Evolutionary conservation across 2,888 invertebrate species (phyloP).

Genomic region (Ectemnius cavifrons): DNA sequence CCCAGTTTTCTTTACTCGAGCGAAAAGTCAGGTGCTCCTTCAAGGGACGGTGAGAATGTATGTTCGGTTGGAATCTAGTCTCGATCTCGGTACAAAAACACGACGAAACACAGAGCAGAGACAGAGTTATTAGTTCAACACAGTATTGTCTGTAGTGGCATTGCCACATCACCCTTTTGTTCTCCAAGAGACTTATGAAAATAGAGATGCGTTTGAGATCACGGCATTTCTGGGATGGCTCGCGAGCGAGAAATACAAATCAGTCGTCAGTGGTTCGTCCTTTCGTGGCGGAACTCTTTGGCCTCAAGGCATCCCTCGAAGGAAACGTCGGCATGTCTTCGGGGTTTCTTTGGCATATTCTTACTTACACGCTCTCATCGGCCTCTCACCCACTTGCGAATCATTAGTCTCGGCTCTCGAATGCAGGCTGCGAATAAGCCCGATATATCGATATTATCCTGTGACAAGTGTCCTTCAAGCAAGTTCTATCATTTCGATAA

Average conservation of each 20-base stretch:
- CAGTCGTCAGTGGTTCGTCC: no score
- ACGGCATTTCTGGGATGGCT: conserved; percentile 3
- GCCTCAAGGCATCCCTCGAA: conserved; percentile 44
- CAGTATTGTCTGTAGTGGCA: conserved; percentile 46
- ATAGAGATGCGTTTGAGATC: conserved; percentile 11
- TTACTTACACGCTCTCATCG: conserved; percentile 24
- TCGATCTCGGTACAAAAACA: conserved; percentile 26
- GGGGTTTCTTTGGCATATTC: conserved; percentile 57
- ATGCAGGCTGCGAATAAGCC: no score
- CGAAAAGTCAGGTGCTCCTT: conserved; percentile 36
- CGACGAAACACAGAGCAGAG: conserved; percentile 17
- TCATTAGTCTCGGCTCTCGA: no score
- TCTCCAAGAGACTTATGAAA: conserved; percentile 21
- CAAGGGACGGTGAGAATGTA: conserved; percentile 43
- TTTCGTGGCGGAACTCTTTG: no score
- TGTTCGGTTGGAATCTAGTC: conserved; percentile 12
- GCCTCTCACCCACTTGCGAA: no score
- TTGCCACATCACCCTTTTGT: not conserved
- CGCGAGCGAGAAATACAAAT: no score
- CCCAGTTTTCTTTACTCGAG: conserved; percentile 13
- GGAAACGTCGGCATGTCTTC: conserved; percentile 43
- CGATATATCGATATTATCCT: no score
- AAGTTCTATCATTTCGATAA: no score
- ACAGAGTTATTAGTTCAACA: no score
- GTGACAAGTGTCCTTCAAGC: no score